Percentiles rank a stretch among this genome's conserved stretches.
Conservation (phyloP, 2,113 vertebrate species). For the Vidua macroura region DNA sequence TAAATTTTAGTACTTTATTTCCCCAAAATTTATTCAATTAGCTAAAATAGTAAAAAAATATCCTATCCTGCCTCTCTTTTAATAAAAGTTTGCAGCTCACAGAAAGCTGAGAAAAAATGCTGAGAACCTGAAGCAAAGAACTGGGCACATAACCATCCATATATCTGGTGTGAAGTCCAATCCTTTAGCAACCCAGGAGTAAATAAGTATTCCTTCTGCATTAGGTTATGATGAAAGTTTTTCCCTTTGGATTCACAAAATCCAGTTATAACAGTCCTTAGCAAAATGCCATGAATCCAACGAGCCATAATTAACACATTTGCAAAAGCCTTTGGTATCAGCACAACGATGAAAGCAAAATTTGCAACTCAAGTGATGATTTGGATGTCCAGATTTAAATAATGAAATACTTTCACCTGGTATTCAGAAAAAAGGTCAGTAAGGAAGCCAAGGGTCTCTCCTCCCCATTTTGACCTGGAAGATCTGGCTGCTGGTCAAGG, state of each 20-base stretch:
- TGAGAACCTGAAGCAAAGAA: neutral
- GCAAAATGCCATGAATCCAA: neutral
- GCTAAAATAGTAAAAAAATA: neutral
- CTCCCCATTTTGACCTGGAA: neutral
- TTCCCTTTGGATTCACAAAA: neutral
- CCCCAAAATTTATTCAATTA: neutral
- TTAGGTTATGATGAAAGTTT: neutral
- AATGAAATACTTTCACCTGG: neutral
- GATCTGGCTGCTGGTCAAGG: neutral
- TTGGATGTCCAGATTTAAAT: neutral
- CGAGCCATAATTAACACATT: neutral
- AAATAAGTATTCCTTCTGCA: neutral
- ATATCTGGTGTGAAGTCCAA: neutral
- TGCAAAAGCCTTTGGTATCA: neutral
- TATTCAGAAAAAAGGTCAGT: neutral
- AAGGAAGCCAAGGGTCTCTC: neutral
- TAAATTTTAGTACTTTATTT: neutral
- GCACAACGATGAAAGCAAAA: neutral
- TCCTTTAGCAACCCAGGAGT: neutral
- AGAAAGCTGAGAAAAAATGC: neutral
- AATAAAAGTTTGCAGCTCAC: neutral
- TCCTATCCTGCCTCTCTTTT: neutral
- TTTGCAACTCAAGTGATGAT: neutral
- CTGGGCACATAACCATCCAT: fast-evolving
- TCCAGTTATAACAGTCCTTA: neutral